Base-by-base conservation (phyloP, 2,797 vertebrate species). In the Pseudochaenichthys georgianus region DNA sequence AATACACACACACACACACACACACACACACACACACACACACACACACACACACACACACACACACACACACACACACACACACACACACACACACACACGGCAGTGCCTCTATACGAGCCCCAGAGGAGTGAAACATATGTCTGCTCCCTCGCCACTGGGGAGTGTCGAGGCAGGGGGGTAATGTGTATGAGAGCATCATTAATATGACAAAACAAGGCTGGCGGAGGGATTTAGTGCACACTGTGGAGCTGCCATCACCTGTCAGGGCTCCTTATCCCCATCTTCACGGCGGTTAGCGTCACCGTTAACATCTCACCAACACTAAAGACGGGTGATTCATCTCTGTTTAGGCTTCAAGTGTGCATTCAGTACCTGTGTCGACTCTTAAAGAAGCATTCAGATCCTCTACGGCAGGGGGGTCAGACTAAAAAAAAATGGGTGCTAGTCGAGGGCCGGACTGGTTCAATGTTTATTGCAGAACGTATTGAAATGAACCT, bases 121-220 rank as follows among this genome's bases (percentile, higher is more conserved):
- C 68, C 80, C 74, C 81, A 75, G 70, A 77, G 74, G 78, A 85
- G 65, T 23, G 52, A 62, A 88, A 63, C 92, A 93, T 91, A 91
- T 92, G 92, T 82, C 82, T 75, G 47, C 75, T 77, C 70, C 73
- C 64, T 80, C 68, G 70, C 74, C 78, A 72, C 64, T 43, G 61
- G 81, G 77, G 80, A 88, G 59, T n/a, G 55, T 9, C 10, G 5
- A 73, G 72, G 71, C 68, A 53, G 84, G 82, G 57, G 80, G 86
- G 75, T 76, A 73, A 75, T 89, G 88, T 88, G 89, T 86, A 86
- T 87, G 88, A 80, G 75, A 68, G 54, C 47, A 16, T 88, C 88
- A 85, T 92, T 90, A 92, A 91, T 93, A 88, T 92, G 91, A 93
- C 88, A 89, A 85, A 92, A 89, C 88, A 84, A 91, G 93, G 75